Conservation (phyloP, 2,113 vertebrate genomes). For the Tragelaphus scriptus region DNA sequence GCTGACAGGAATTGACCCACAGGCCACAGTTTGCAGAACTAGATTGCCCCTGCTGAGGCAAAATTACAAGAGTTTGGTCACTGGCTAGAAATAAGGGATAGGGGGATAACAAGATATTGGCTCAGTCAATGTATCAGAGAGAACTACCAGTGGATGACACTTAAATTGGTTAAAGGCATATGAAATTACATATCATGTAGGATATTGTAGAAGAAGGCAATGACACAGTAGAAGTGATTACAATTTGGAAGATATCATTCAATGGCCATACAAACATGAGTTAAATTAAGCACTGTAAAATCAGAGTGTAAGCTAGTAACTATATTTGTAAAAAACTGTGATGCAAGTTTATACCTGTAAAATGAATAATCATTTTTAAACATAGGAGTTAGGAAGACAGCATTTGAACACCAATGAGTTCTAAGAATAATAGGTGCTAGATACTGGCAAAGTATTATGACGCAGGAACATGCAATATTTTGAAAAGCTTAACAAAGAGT, state of each 20-base stretch:
- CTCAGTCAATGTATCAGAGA: background rate
- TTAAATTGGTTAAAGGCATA: background rate
- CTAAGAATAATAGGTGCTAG: constrained; percentile 30
- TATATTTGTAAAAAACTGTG: background rate
- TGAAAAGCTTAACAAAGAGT: constrained; percentile 64
- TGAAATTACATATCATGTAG: background rate
- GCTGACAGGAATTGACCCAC: background rate
- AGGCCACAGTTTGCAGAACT: background rate
- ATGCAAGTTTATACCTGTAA: background rate
- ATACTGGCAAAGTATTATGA: background rate
- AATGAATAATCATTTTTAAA: background rate
- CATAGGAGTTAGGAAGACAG: background rate
- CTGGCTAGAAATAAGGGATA: background rate
- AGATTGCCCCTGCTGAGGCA: background rate
- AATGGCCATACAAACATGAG: background rate
- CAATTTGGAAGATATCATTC: background rate
- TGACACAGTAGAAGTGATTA: background rate
- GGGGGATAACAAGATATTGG: background rate
- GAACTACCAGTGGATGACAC: background rate
- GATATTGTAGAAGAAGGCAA: background rate
- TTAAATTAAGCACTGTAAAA: background rate
- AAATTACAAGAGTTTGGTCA: background rate
- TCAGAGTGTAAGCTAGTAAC: background rate
- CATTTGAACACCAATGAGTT: background rate
- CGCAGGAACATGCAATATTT: constrained; percentile 40